Evolutionary conservation across 2,113 vertebrate genomes (phyloP), one percentile per base, ranked within the genome.

Genomic region (Eptatretus burgeri): DNA sequence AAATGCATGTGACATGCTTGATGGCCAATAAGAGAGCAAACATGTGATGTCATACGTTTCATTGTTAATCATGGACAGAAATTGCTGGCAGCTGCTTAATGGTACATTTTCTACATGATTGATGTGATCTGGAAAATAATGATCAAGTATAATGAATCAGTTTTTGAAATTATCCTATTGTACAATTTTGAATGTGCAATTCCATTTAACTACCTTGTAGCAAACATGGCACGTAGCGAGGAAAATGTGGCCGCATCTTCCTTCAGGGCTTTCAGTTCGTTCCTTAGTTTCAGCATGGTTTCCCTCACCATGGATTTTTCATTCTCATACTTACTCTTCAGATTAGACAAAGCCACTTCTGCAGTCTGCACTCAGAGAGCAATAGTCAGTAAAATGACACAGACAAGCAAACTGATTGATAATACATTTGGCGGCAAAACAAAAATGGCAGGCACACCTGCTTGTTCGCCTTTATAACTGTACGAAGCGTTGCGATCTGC

Each of bases 291-390:
- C 69, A 81, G 94, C 89, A 98, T 98, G 5, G 91, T 93, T 72
- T 98, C 91, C 0, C 85, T 93, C 74, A 98, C 89, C 81, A 93
- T 96, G 1, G 79, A 69, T 68, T 96, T 98, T 70, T 98, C 91
- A 41, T 98, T 98, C 73, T 98, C 91, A 0, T 96, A 98, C 67
- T 96, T 98, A 73, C 93, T 94, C 78, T 98, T 98, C 75, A 98
- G 73, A 71, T 98, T 94, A 17, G 91, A 82, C 65, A 98, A 72
- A 1, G 89, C 89, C 67, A 76, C 82, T 74, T 98, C 91, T 52
- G 91, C 91, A 41, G 91, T 89, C 91, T 98, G 66, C 65, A 74
- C 72, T 11, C 73, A 19, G 70, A 70, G 9, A 19, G 53, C 27
- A 7, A 41, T 41, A 3, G 7, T 41, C 27, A 41, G 7, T 41